Conservation (phyloP, 2,888 invertebrate genomes). For the Lacanobia oleracea region DNA sequence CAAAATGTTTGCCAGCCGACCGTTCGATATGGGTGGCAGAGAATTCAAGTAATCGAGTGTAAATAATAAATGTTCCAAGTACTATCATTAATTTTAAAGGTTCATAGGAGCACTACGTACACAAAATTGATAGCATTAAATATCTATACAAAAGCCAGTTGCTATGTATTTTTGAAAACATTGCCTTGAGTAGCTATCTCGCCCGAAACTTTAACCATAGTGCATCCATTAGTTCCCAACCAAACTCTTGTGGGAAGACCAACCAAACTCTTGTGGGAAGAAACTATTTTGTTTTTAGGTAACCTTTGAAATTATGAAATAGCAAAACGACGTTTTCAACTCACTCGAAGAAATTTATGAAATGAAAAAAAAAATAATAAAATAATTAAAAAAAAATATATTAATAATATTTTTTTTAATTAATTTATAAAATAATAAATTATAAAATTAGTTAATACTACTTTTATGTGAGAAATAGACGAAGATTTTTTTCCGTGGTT, state of each 20-base stretch:
- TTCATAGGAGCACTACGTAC: background rate
- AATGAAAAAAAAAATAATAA: no score
- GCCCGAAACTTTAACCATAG: background rate
- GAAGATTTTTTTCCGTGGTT: no score
- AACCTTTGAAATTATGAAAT: background rate
- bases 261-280: background rate
- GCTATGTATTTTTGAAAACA: background rate
- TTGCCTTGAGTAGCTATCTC: background rate
- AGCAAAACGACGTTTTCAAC: no score
- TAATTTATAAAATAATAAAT: no score
- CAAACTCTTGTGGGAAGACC: background rate
- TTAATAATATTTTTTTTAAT: no score
- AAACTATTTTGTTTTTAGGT: background rate
- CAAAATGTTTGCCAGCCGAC: background rate
- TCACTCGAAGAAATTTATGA: no score
- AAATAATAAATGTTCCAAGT: conserved; percentile 28
- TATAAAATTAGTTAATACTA: no score
- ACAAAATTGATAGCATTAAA: background rate
- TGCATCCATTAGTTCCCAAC: background rate
- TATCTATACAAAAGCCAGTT: background rate
- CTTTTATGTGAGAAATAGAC: no score
- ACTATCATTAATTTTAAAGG: conserved; percentile 13
- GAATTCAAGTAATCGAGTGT: conserved; percentile 30
- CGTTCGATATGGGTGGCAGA: background rate
- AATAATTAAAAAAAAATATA: no score